Evolutionary conservation across 2,888 invertebrate genomes (phyloP).

Genomic region (Lasioglossum oenotherae): DNA sequence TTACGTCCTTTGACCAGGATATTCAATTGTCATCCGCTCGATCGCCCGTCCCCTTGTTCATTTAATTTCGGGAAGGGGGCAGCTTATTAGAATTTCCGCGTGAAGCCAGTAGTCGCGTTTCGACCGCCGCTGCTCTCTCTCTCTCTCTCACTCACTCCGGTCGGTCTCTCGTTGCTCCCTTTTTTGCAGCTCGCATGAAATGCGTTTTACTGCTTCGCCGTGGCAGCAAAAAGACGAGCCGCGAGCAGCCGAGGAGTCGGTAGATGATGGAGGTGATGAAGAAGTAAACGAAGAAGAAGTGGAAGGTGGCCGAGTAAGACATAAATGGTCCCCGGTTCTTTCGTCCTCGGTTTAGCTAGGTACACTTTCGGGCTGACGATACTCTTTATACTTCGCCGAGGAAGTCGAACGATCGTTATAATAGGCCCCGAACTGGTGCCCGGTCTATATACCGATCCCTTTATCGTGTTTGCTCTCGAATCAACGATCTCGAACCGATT

Average conservation of each 20-base stretch:
- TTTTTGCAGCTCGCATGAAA: conserved; percentile 65
- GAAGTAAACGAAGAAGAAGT: conserved; percentile 70
- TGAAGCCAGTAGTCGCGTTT: conserved; percentile 58
- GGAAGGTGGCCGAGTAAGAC: conserved; percentile 66
- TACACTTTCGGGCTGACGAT: conserved; percentile 20
- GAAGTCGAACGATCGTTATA: not conserved
- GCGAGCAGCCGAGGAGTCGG: conserved; percentile 52
- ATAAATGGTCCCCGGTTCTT: conserved; percentile 63
- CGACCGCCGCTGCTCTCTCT: conserved; percentile 27
- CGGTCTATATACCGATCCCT: conserved; percentile 6
- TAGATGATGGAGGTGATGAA: conserved; percentile 71
- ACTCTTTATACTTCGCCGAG: conserved; percentile 7
- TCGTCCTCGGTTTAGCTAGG: conserved; percentile 36
- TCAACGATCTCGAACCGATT: conserved; percentile 10
- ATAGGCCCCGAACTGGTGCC: not conserved
- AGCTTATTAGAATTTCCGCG: conserved; percentile 61
- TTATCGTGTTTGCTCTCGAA: conserved; percentile 11
- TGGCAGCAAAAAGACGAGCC: conserved; percentile 57
- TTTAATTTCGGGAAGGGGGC: not conserved
- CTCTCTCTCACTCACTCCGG: not conserved
- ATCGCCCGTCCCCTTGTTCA: not conserved
- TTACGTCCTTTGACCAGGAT: not conserved
- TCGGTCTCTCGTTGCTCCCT: conserved; percentile 47
- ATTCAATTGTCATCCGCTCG: not conserved
- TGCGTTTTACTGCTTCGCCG: conserved; percentile 70